A percentile compares a stretch with the other conserved stretches of the same genome.
Evolutionary conservation across 2,888 invertebrate species (phyloP).

Genomic region (Vandiemenella viatica): DNA sequence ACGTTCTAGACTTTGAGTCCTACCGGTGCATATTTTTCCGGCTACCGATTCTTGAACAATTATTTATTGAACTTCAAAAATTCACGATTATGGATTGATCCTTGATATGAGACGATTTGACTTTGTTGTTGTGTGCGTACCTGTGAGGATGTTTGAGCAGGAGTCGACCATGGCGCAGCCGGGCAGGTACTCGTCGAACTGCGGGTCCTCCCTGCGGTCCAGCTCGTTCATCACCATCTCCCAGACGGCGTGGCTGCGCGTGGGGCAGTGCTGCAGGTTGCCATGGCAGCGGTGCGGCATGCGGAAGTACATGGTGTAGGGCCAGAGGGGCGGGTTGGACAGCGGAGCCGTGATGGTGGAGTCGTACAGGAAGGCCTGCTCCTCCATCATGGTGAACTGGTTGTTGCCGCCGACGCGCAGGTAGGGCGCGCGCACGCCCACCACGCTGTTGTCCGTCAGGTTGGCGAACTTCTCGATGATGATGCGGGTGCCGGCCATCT

Average conservation of each 20-base stretch:
- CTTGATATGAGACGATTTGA: no score
- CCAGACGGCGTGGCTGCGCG: constrained; percentile 86
- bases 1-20: no score
- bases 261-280: constrained; percentile 80
- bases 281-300: constrained; percentile 92
- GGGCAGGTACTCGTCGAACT: constrained; percentile 73
- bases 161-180: constrained; percentile 92
- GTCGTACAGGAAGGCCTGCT: constrained; percentile 88
- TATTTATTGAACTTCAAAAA: no score
- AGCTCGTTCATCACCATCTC: constrained; percentile 93
- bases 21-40: no score
- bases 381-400: constrained; percentile 95
- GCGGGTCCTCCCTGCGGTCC: constrained; percentile 80
- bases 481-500: constrained; percentile 87
- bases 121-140: no score
- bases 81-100: no score
- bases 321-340: constrained; percentile 88
- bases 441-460: constrained; percentile 78
- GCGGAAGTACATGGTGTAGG: constrained; percentile 94
- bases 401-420: constrained; percentile 86
- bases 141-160: constrained; percentile 75
- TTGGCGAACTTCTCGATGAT: constrained; percentile 82
- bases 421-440: constrained; percentile 81
- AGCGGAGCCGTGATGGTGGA: constrained; percentile 86
- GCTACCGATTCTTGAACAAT: no score